These are phyloP conservation scores for Trypoxylon attenuatum DNA, from an alignment of 2,888 invertebrate genomes.

Conservation along the genomic window DNA sequence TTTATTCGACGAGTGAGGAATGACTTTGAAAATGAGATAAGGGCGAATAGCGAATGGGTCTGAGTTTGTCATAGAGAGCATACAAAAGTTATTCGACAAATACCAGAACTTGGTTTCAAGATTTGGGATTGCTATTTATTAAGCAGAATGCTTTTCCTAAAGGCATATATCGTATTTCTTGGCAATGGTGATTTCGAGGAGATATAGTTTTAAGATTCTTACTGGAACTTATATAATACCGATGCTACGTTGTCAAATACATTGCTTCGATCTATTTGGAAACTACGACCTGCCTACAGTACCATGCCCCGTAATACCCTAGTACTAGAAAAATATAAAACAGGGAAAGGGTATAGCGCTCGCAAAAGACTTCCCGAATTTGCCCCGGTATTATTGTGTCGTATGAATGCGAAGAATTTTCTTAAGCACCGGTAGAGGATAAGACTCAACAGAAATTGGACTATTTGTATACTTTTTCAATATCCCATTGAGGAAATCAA, in stretches of 20 bases:
- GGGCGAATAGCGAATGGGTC: conserved; percentile 56
- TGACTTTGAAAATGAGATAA: conserved; percentile 56
- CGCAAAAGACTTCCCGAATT: conserved; percentile 50
- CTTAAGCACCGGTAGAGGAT: conserved; percentile 56
- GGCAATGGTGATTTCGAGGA: conserved; percentile 55
- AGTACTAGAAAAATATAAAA: conserved; percentile 44
- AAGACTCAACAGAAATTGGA: conserved; percentile 58
- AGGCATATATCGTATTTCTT: conserved; percentile 51
- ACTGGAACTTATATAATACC: conserved; percentile 50
- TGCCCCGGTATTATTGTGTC: conserved; percentile 52
- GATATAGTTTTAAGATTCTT: conserved; percentile 60
- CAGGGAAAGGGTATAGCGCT: conserved; percentile 46
- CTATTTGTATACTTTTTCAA: conserved; percentile 62
- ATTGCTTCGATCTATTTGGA: conserved; percentile 51
- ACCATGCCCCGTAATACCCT: conserved; percentile 52
- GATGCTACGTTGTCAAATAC: conserved; percentile 47
- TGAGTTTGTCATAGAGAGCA: conserved; percentile 52
- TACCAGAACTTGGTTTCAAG: conserved; percentile 56
- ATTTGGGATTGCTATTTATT: conserved; percentile 60
- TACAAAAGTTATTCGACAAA: conserved; percentile 54
- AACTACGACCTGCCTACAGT: conserved; percentile 36
- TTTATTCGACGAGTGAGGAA: conserved; percentile 57
- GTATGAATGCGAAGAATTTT: conserved; percentile 58
- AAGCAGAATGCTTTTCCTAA: conserved; percentile 54
- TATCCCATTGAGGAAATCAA: conserved; percentile 59